Evolutionary conservation across 1,140 invertebrate species (phyloP), one percentile per base, ranked within the genome.

Genomic region (Lucilia cuprina): DNA sequence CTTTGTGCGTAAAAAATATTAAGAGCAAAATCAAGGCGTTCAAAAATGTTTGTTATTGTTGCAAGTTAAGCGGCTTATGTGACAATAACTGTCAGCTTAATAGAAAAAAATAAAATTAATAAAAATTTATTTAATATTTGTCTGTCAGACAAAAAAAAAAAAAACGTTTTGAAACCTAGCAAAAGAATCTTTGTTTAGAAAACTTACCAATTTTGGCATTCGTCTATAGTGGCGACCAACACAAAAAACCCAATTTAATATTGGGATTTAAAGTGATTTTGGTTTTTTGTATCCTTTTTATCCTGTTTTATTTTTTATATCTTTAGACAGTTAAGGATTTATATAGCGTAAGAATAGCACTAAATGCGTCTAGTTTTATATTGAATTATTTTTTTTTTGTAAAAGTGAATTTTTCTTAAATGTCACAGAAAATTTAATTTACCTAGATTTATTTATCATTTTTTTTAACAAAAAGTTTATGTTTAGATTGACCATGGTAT

Each of bases 121-220:
- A 60, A 80, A 50, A 82, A 83, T 82, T 70, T 70, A 70, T 70
- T 70, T 70, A 21, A 70, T 70, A 70, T 70, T 25, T 25, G 65
- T 21, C 50, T 55, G 50, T 2, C 8, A 8, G 0, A 55, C n/a
- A 55, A 55, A 55, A 55, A 55, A 55, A 12, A 55, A 14, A 14
- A 55, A 55, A 55, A 55, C 50, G 50, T 5, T 8, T 2, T 41
- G 7, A 41, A 41, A 41, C 25, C 25, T 30, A 30, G 25, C 25
- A 30, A 30, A 30, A 30, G 25, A 41, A 41, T 41, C 41, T 41
- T 0, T 41, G 13, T 17, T 60, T 17, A 60, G 55, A 60, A 17
- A n/a, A n/a, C 14, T n/a, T 60, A n/a, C 55, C n/a, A 60, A 60
- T 25, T 19, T 70, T 8, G 10, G 21, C 19, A n/a, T 21, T 60